Evolutionary conservation across 2,113 vertebrate genomes (phyloP), one percentile per base, ranked within the genome.

Genomic region (Montifringilla adamsi): DNA sequence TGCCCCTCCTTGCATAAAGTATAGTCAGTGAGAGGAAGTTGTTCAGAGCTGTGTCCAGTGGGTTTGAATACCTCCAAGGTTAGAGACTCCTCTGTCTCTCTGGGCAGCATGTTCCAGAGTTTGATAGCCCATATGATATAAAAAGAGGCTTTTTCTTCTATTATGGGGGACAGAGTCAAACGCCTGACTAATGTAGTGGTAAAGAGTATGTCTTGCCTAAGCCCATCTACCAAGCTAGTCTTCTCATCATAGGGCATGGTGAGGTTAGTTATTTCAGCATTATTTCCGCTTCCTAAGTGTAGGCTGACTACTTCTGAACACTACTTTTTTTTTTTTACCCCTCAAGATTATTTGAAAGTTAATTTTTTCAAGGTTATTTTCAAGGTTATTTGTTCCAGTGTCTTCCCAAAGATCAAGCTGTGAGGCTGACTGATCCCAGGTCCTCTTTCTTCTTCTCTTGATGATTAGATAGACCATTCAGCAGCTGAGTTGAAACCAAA

Each of bases 261-360:
- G 35, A 67, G 27, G 35, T 75, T 84, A 46, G 39, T 81, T 91
- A 69, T 75, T 86, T 68, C 49, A 89, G n/a, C 27, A 27, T 83
- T 15, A 50, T 68, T 94, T 87, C 19, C 33, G 16, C 24, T 84
- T 87, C 39, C 5, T 49, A 80, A 83, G 7, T 63, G 28, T 62
- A 59, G 23, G 14, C n/a, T 66, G 52, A n/a, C 53, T 68, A 15
- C 19, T 84, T 76, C 41, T 62, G 62, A 76, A 41, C 16, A 6
- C 41, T n/a, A 4, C 20, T 7, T 44, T 22, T 13, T 7, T n/a
- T n/a, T 6, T 9, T 10, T 22, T 4, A 2, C 8, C 3, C 8
- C 6, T 20, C 19, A 59, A 62, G 41, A 39, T 87, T 76, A 66
- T 74, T 73, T 87, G 55, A 53, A 87, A 49, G 66, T 55, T 68